phyloP scores from a whole-genome alignment of 30 jellyfish, hydroid and myxozoan species.

The Thelohanellus kitauei region DNA sequence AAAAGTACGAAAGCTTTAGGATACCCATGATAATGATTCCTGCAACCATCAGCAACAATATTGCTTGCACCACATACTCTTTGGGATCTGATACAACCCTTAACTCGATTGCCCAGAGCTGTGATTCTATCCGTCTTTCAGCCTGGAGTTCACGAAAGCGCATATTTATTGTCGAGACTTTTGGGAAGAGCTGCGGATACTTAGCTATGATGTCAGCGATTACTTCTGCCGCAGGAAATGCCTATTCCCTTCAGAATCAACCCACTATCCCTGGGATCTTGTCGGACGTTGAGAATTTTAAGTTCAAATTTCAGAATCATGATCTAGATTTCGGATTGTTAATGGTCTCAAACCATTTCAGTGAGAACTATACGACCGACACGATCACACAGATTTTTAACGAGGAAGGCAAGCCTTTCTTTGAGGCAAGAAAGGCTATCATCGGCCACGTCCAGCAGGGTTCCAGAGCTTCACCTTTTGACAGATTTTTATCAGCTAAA shows the following conservation, averaged over 20 bases:
- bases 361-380: too few relatives aligned
- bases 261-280: too few relatives aligned
- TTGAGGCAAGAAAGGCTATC: conserved; percentile 20
- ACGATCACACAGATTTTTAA: conserved; percentile 29
- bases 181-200: conserved; percentile 82
- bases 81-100: conserved; percentile 65
- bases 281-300: too few relatives aligned
- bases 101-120: conserved; percentile 3
- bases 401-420: conserved; percentile 42
- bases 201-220: conserved; percentile 71
- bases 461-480: not conserved
- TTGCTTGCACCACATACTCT: conserved; percentile 34
- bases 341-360: too few relatives aligned
- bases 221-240: conserved; percentile 61
- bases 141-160: conserved; percentile 59
- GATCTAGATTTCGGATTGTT: too few relatives aligned
- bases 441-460: conserved; percentile 78
- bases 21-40: conserved; percentile 47
- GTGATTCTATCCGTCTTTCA: conserved; percentile 34
- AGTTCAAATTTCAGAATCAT: too few relatives aligned
- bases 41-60: conserved; percentile 67
- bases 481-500: not conserved
- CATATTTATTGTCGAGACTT: conserved; percentile 51
- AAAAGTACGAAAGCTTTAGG: conserved; percentile 13
- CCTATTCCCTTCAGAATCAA: conserved; percentile 41